Conservation (phyloP, 2,888 invertebrate genomes). For the Plagodis pulveraria region DNA sequence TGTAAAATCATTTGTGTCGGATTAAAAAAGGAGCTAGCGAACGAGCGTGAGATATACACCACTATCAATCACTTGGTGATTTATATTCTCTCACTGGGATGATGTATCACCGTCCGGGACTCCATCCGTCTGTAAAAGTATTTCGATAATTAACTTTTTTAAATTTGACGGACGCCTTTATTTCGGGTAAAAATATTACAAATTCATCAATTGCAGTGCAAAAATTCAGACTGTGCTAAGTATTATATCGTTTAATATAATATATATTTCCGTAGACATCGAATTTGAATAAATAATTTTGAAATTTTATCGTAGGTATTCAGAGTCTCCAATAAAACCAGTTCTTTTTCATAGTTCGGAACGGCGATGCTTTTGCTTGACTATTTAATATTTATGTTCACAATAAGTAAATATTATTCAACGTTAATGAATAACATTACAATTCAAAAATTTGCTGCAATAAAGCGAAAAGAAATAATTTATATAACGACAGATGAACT, state of each 20-base stretch:
- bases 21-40: slow-evolving; percentile 81
- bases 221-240: slow-evolving; percentile 36
- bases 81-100: slow-evolving; percentile 76
- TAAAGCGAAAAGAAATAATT: slow-evolving; percentile 4
- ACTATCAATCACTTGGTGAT: slow-evolving; percentile 83
- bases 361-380: background rate
- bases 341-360: slow-evolving; percentile 6
- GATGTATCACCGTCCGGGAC: slow-evolving; percentile 75
- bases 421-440: background rate
- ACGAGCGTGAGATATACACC: slow-evolving; percentile 78
- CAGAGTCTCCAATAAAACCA: slow-evolving; percentile 6
- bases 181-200: slow-evolving; percentile 45
- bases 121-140: slow-evolving; percentile 65
- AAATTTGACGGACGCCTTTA: slow-evolving; percentile 80
- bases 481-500: slow-evolving; percentile 24
- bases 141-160: slow-evolving; percentile 83
- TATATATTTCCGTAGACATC: too few species aligned
- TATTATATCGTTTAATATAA: slow-evolving; percentile 1
- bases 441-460: background rate
- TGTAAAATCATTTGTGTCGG: slow-evolving; percentile 83
- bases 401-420: background rate
- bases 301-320: too few species aligned
- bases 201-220: slow-evolving; percentile 35
- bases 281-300: too few species aligned
- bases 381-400: slow-evolving; percentile 4